Base-by-base conservation (phyloP, 2,797 vertebrate species). In the Crocodylus rhombifer region DNA sequence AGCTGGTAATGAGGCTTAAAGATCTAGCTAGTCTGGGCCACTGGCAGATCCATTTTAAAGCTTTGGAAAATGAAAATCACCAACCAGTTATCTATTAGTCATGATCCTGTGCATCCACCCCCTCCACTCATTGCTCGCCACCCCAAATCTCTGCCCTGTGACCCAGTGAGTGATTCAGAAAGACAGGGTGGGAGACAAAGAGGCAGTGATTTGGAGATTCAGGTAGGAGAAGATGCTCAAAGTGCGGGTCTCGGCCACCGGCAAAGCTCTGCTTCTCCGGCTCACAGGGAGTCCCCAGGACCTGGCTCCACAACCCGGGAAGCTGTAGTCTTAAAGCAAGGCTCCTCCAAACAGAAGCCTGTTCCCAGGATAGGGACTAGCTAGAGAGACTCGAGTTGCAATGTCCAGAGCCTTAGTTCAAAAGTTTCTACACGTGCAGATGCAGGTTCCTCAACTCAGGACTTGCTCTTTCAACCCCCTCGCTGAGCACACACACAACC, bases 391-490 rank as follows among this genome's bases (percentile, higher is more conserved):
- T 11, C 33, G 12, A 23, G 21, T 36, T 25, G 67, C 67, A 23
- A 71, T 13, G 14, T 42, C 42, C 11, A 1, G 33, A 14, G 20
- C 33, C 33, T 69, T 69, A n/a, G 28, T 65, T 16, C 18, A 17
- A 65, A 17, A 65, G 16, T 8, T n/a, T 69, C 30, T 13, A 71
- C 33, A 11, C 42, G 10, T 51, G 42, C 42, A 51, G 30, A 80
- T 42, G 51, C 67, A 4, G 30, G 82, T 21, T 60, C 79, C 28
- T 36, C 63, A 23, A 0, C 63, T 3, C 4, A 0, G 33, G 5
- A 2, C 21, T 14, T 18, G 55, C 12, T 33, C 55, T 33, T 7
- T 30, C n/a, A n/a, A 10, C n/a, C 30, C 64, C 12, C 12, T 14
- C 33, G 14, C 30, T 20, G 36, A 69, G 42, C 9, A 23, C 67